Evolutionary conservation across 2,113 vertebrate species (phyloP), one percentile per base, ranked within the genome.

Genomic region (Melozone crissalis): DNA sequence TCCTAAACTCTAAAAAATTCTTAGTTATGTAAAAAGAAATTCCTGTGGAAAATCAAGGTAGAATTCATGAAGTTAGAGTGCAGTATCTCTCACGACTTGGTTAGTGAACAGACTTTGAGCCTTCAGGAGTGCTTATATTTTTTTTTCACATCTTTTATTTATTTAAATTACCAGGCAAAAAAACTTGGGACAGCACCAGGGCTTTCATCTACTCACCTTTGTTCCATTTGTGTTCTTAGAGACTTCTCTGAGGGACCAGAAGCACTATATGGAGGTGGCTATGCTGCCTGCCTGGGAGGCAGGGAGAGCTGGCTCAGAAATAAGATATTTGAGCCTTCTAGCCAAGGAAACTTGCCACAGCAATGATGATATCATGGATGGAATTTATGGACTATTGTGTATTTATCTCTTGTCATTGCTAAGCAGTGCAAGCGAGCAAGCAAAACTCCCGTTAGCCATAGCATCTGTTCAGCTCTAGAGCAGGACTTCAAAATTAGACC

Each of bases 391-490:
- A 23, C n/a, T 91, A 35, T 67, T 80, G 75, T 76, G 78, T 76
- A 23, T 93, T 91, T 94, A 58, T 73, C 77, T 37, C 54, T 68
- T 62, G 75, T 57, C 81, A 87, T 49, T 85, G 77, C 87, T 87
- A 62, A 91, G 84, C 67, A 85, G 77, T 11, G 27, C 72, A 54
- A 84, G 65, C 69, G 43, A 77, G 49, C 28, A 49, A 79, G 78
- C 67, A 87, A 76, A 94, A 51, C 71, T 93, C 63, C 89, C 55
- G 66, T 90, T 93, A 94, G 71, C 84, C 75, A 43, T 7, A 47
- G 93, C 82, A 89, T 85, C 87, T 95, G 91, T 23, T 90, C 63
- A 93, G 84, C 44, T 94, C 74, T 84, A 90, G 90, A 94, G 47
- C n/a, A 86, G 4, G 81, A 71, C 67, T 95, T 92, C 87, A 93